These are phyloP conservation scores for Homarus americanus DNA, from an alignment of 1,140 invertebrate genomes.

Conservation along the genomic window DNA sequence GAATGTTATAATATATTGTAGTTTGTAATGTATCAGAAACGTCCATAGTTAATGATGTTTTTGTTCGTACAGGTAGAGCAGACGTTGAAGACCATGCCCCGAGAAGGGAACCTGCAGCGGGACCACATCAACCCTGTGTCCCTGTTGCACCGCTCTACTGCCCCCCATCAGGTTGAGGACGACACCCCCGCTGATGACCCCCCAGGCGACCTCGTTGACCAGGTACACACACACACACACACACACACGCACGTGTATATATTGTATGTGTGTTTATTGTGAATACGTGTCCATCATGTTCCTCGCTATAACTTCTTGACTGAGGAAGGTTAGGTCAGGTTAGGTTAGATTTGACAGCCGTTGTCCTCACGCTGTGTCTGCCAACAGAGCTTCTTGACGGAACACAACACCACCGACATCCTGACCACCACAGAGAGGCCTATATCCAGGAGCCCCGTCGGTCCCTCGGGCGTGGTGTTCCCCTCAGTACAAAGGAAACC, in stretches of 20 bases:
- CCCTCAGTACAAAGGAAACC: constrained; percentile 94
- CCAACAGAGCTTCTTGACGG: constrained; percentile 61
- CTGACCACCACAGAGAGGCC: constrained; percentile 63
- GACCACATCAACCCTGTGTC: constrained; percentile 85
- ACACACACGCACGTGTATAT: neutral
- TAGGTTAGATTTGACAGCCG: too few relatives aligned
- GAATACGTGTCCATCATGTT: too few relatives aligned
- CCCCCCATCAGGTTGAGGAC: constrained; percentile 87
- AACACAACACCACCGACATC: constrained; percentile 42
- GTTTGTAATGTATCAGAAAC: neutral
- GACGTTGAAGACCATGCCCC: constrained; percentile 83
- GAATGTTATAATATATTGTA: neutral
- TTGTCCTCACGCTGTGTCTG: neutral
- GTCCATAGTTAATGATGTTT: neutral
- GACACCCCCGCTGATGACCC: constrained; percentile 82
- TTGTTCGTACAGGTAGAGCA: constrained; percentile 78
- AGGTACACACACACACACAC: constrained; percentile 21
- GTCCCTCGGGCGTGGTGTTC: constrained; percentile 86
- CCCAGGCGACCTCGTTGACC: constrained; percentile 74
- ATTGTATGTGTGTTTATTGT: too few relatives aligned
- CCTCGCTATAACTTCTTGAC: too few relatives aligned
- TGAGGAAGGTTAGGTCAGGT: too few relatives aligned
- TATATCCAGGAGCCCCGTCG: neutral
- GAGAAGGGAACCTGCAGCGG: constrained; percentile 78
- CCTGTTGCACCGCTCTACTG: constrained; percentile 86